Evolutionary conservation across 2,888 invertebrate species (phyloP).

Genomic region (Erebia epiphron): DNA sequence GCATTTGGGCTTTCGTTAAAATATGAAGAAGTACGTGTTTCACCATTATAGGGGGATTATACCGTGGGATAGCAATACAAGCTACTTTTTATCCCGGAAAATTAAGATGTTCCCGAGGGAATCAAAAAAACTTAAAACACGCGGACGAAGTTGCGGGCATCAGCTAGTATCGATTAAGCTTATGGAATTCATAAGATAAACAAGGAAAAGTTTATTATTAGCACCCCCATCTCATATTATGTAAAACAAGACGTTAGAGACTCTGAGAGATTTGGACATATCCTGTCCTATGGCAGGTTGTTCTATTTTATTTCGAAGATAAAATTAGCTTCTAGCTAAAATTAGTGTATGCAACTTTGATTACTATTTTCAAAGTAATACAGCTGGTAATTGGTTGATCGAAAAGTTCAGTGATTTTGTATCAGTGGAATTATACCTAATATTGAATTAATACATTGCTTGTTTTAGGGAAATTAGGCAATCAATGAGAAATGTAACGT

Average conservation of each 20-base stretch:
- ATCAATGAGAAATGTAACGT: no score
- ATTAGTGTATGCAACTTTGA: not conserved
- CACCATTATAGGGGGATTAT: no score
- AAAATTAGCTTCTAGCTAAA: not conserved
- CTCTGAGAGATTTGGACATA: constrained; percentile 17
- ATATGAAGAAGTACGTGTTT: no score
- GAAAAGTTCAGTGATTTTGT: not conserved
- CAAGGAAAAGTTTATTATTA: constrained; percentile 32
- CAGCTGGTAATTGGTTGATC: not conserved
- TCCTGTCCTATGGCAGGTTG: constrained; percentile 34
- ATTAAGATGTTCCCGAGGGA: no score
- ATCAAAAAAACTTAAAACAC: no score
- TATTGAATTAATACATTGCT: not conserved
- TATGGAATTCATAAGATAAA: constrained; percentile 25
- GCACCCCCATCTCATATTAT: constrained; percentile 28
- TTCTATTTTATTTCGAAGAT: constrained; percentile 12
- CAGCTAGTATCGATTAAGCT: not conserved
- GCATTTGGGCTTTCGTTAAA: no score
- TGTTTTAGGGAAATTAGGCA: no score
- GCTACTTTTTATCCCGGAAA: no score
- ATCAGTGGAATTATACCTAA: not conserved
- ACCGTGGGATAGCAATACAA: no score
- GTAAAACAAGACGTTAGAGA: constrained; percentile 33
- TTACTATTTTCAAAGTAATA: not conserved
- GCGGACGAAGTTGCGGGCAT: no score